Evolutionary conservation across 2,888 invertebrate species (phyloP), one percentile per base, ranked within the genome.

Genomic region (Morpho deidamia): DNA sequence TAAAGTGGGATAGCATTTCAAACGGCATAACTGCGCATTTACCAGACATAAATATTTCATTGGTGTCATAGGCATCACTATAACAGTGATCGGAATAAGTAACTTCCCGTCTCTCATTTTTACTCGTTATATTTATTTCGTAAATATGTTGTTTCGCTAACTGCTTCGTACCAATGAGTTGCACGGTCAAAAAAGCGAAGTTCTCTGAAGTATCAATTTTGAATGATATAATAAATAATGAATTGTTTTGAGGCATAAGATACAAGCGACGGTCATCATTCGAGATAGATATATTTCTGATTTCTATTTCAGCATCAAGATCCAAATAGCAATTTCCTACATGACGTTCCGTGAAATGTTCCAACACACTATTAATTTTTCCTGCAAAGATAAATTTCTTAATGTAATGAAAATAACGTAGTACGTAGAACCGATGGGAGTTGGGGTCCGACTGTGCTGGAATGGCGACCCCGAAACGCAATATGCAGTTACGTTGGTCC

Each of bases 261-360:
- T 70, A 84, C 53, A 86, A 70, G 52, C 70, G 72, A 4, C 84
- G 81, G 12, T 83, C 81, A 60, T 82, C 80, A 14, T 14, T 41
- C 2, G 43, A 47, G n/a, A 53, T 14, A 8, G 61, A 58, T 32
- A 62, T 38, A 32, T 65, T 61, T 7, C 57, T 44, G 8, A 67
- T 53, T 49, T 76, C 73, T 5, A 85, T 70, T 37, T 83, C 83
- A 5, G 73, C 61, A 55, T 82, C 80, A n/a, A 70, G 68, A 54
- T 58, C 69, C 2, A 79, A 64, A 56, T 72, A 72, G 66, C 78
- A 79, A 52, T 82, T 55, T 0, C 63, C 59, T 0, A 77, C 65
- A 54, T 88, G 88, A 38, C 77, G 78, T 0, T 83, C 83, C 59
- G 82, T 79, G 63, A 83, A 86, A 59, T 88, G 88, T 1, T 77